Base-by-base conservation (phyloP, 2,113 vertebrate species). In the Balaenoptera acutorostrata region DNA sequence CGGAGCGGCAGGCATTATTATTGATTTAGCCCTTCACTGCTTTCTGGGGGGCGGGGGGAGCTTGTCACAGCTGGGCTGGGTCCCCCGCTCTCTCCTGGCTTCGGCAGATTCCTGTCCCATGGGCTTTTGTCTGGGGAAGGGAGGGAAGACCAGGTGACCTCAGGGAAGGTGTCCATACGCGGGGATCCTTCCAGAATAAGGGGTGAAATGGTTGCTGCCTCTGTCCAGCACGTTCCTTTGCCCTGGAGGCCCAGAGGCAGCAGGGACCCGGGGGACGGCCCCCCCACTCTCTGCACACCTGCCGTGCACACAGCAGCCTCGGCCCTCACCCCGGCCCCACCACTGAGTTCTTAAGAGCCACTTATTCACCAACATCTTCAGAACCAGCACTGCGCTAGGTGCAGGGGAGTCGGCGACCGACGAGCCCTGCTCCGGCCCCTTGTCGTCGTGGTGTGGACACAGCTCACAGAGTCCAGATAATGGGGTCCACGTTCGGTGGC, bases 391-490 rank as follows among this genome's bases (percentile, higher is more conserved):
- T 3, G 9, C 4, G 23, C 31, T 36, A 8, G 44, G n/a, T 21
- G 0, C n/a, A 1, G 17, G 77, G 20, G 7, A 61, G 71, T 14
- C 3, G 20, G 74, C n/a, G 18, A 15, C 61, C 29, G 3, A 10
- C 0, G 1, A 15, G 11, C 7, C 4, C 59, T 17, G 2, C 29
- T 14, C 46, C 9, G 3, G 44, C 57, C 46, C 21, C 55, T 81
- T 12, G 3, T 6, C 31, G 0, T 9, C 0, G 2, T 0, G 52
- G 36, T 27, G 20, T 39, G 4, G 61, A 11, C 0, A 9, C 29
- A 18, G 23, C 84, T 55, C 44, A 1, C 2, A 27, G 55, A 3
- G 29, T 11, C 12, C n/a, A 2, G 46, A 63, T 46, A 17, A 5
- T 13, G 8, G 74, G 17, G 0, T 6, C 61, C 3, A 1, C 0